Conservation (phyloP, 2,888 invertebrate genomes). For the Chymomyza fuscimana region DNA sequence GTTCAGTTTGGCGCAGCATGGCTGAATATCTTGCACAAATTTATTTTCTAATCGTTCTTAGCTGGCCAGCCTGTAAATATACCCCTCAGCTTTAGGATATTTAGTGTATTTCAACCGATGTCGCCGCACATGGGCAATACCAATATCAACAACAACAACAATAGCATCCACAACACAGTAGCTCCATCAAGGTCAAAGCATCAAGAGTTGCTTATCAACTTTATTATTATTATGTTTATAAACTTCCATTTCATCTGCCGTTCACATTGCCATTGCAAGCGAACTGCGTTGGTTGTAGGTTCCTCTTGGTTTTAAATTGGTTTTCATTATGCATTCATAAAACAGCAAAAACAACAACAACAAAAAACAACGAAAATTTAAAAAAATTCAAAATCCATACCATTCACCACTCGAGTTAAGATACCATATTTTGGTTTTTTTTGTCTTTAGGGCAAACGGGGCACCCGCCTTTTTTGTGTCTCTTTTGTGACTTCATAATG, state of each 20-base stretch:
- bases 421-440: constrained; percentile 27
- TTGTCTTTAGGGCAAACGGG: constrained; percentile 7
- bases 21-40: no score
- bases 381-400: constrained; percentile 23
- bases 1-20: no score
- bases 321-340: constrained; percentile 67
- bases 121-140: background rate
- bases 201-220: constrained; percentile 65
- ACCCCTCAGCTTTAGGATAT: no score
- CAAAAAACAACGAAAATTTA: background rate
- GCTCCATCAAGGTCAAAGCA: constrained; percentile 44
- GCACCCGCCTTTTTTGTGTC: constrained; percentile 40
- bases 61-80: background rate
- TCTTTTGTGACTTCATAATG: constrained; percentile 7
- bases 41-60: no score
- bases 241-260: constrained; percentile 22
- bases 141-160: background rate
- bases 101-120: background rate
- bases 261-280: constrained; percentile 14
- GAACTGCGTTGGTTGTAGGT: constrained; percentile 6
- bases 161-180: background rate
- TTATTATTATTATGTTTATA: constrained; percentile 18
- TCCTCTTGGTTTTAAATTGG: constrained; percentile 44
- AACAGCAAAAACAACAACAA: constrained; percentile 13
- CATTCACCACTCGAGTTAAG: constrained; percentile 43